These are phyloP conservation scores for Muschampia plurimacula DNA, from an alignment of 2,888 invertebrate genomes.

Conservation along the genomic window DNA sequence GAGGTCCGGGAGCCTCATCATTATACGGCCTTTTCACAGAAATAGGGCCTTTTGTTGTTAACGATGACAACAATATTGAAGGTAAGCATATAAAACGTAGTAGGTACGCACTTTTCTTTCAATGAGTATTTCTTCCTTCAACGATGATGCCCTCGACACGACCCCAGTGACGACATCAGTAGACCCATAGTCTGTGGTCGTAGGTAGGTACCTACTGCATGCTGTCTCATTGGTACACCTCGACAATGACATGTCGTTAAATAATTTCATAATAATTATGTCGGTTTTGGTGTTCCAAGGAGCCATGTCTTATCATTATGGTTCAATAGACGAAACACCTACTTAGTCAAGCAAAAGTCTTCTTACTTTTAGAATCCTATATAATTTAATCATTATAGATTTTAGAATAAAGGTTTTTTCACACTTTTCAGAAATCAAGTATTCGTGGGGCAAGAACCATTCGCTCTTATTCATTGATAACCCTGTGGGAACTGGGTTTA, in stretches of 20 bases:
- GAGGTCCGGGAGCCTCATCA: constrained; percentile 86
- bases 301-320: too few relatives aligned
- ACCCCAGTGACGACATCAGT: too few relatives aligned
- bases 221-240: too few relatives aligned
- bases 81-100: not conserved
- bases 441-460: constrained; percentile 87
- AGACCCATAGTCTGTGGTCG: too few relatives aligned
- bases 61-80: constrained; percentile 67
- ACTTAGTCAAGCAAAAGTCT: not conserved
- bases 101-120: too few relatives aligned
- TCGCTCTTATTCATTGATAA: constrained; percentile 88
- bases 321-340: too few relatives aligned
- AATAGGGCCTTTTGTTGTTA: constrained; percentile 87
- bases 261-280: too few relatives aligned
- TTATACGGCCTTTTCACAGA: constrained; percentile 86
- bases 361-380: not conserved
- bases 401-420: not conserved
- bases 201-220: too few relatives aligned
- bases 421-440: constrained; percentile 71
- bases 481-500: constrained; percentile 89
- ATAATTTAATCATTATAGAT: not conserved
- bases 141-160: too few relatives aligned
- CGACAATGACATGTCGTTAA: too few relatives aligned
- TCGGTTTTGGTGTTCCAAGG: too few relatives aligned
- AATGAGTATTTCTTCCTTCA: too few relatives aligned